These are phyloP conservation scores for Drosophila pachea DNA, from an alignment of 1,140 invertebrate genomes.

Conservation along the genomic window DNA sequence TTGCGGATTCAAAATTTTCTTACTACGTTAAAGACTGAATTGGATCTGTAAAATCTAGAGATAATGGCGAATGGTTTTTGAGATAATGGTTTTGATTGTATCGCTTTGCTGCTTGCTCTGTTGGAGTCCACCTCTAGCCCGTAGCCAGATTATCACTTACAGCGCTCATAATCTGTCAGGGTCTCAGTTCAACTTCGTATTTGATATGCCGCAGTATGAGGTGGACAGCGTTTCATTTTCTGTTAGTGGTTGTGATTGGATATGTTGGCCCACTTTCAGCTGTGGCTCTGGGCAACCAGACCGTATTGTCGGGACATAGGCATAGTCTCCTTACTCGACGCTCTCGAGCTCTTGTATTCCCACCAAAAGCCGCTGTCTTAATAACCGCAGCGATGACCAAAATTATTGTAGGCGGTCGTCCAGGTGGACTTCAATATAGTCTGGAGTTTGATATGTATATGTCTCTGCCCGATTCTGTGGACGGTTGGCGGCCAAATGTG, in stretches of 20 bases:
- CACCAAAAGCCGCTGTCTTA: slow-evolving; percentile 44
- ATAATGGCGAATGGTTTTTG: no score
- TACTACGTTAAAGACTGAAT: no score
- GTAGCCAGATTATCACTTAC: slow-evolving; percentile 1
- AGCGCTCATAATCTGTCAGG: not conserved
- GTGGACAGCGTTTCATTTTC: not conserved
- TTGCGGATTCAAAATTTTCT: no score
- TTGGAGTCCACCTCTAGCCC: not conserved
- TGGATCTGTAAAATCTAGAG: no score
- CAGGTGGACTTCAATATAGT: slow-evolving; percentile 59
- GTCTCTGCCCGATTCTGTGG: slow-evolving; percentile 49
- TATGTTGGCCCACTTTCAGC: not conserved
- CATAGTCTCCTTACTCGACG: slow-evolving; percentile 40
- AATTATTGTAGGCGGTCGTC: slow-evolving; percentile 55
- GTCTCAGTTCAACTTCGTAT: slow-evolving; percentile 34
- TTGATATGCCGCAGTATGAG: slow-evolving; percentile 39
- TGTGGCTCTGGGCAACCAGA: slow-evolving; percentile 10
- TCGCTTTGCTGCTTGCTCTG: no score
- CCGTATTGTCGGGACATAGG: not conserved
- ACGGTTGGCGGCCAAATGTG: slow-evolving; percentile 62
- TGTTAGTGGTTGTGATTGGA: slow-evolving; percentile 13
- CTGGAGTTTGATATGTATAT: slow-evolving; percentile 64
- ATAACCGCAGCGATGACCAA: slow-evolving; percentile 59
- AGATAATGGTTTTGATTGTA: no score
- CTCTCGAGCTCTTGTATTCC: slow-evolving; percentile 52